Evolutionary conservation across 2,797 vertebrate genomes (phyloP).

Genomic region (Sebastes cheni): DNA sequence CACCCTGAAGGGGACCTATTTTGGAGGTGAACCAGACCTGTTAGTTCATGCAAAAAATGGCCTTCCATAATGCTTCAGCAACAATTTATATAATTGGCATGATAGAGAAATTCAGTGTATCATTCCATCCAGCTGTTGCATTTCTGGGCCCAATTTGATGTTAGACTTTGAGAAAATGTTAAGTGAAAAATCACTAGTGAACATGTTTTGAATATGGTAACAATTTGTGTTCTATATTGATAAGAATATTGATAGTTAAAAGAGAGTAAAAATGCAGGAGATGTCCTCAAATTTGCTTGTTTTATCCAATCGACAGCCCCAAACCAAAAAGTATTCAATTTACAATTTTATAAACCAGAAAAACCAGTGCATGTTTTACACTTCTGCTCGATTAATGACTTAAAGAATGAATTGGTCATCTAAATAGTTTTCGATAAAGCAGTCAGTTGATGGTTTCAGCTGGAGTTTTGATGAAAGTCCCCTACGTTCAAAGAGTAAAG

Average conservation of each 20-base stretch:
- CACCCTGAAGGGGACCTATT: slow-evolving; percentile 90
- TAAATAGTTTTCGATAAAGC: neutral
- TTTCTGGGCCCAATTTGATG: neutral
- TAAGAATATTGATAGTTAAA: neutral
- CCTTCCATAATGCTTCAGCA: neutral
- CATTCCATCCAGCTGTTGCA: neutral
- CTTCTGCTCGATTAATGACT: neutral
- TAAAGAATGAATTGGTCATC: neutral
- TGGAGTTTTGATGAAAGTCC: neutral
- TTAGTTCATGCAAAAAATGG: neutral
- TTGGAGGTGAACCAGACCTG: slow-evolving; percentile 85
- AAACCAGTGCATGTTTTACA: neutral
- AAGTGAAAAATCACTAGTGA: neutral
- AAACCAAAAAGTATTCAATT: neutral
- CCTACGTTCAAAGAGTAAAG: neutral
- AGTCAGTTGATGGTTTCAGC: neutral
- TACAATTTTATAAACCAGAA: neutral
- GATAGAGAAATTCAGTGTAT: neutral
- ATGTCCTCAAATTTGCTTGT: neutral
- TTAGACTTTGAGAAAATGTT: neutral
- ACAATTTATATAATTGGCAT: neutral
- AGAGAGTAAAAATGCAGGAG: neutral
- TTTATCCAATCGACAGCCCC: neutral
- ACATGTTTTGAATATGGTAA: neutral
- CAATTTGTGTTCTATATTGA: too few species aligned